Evolutionary conservation across 2,888 invertebrate genomes (phyloP).

Genomic region (Lordiphosa andalusiaca): DNA sequence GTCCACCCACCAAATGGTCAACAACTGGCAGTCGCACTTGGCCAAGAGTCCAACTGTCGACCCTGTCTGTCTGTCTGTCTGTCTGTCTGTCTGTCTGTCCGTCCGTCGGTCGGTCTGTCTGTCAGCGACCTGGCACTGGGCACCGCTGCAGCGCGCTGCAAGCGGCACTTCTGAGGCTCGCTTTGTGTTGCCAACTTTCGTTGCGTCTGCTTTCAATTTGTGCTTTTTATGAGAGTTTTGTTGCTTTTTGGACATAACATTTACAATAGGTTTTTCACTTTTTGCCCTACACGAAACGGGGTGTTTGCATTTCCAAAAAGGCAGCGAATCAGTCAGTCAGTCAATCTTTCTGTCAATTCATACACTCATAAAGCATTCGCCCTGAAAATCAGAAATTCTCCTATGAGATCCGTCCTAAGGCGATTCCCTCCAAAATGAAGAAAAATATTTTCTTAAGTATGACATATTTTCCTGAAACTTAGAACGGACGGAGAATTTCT

Average conservation of each 20-base stretch:
- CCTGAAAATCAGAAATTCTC: no score
- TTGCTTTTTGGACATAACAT: conserved; percentile 37
- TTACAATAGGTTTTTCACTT: conserved; percentile 21
- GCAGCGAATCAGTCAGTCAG: no score
- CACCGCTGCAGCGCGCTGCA: conserved; percentile 8
- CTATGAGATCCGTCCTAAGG: no score
- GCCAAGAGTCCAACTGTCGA: conserved; percentile 28
- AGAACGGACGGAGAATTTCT: no score
- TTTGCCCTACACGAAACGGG: conserved; percentile 13
- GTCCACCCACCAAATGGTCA: conserved; percentile 65
- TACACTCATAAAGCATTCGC: no score
- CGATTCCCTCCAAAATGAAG: no score
- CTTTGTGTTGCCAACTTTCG: conserved; percentile 31
- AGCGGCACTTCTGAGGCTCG: conserved; percentile 49
- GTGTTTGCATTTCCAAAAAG: no score
- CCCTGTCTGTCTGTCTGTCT: conserved; percentile 35
- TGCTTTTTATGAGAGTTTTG: conserved; percentile 61
- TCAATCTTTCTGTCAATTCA: no score
- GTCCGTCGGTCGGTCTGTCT: conserved; percentile 26
- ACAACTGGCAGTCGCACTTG: conserved; percentile 35
- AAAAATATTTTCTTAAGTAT: no score
- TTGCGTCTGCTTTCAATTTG: conserved; percentile 54
- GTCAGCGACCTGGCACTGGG: conserved; percentile 50
- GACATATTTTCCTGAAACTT: no score
- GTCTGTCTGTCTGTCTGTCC: conserved; percentile 34